Conservation (phyloP, 2,888 invertebrate genomes). For the Pomacea canaliculata region DNA sequence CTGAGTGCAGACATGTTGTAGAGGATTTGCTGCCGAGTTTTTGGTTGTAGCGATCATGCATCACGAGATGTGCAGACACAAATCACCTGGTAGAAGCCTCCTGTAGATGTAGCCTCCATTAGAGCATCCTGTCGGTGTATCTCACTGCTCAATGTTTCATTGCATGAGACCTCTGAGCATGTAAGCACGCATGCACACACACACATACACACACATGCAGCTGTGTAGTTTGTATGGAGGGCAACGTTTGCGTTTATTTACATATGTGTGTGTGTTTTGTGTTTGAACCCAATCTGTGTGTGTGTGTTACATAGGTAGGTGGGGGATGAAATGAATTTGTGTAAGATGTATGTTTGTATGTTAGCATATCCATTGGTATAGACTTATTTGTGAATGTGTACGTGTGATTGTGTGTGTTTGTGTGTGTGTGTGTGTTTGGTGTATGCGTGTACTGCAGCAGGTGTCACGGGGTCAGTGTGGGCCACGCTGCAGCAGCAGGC, state of each 20-base stretch:
- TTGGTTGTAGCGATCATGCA: too few relatives aligned
- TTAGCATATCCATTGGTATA: neutral
- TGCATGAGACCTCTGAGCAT: neutral
- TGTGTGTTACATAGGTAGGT: too few relatives aligned
- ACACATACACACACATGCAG: too few relatives aligned
- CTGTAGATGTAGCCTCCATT: too few relatives aligned
- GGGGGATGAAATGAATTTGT: neutral
- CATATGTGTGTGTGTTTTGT: too few relatives aligned
- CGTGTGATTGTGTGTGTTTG: neutral
- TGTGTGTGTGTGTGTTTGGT: slow-evolving; percentile 5
- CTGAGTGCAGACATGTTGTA: neutral
- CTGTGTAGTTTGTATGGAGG: too few relatives aligned
- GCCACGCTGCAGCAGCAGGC: slow-evolving; percentile 4
- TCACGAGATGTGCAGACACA: too few relatives aligned
- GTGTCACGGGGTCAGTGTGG: slow-evolving; percentile 17
- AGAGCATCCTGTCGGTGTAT: too few relatives aligned
- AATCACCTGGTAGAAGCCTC: too few relatives aligned
- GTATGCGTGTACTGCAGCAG: slow-evolving; percentile 3
- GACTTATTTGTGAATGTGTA: neutral
- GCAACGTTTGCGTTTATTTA: too few relatives aligned
- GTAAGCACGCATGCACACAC: neutral
- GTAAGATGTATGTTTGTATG: neutral
- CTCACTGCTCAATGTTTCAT: too few relatives aligned
- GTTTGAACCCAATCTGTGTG: too few relatives aligned
- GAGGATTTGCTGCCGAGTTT: neutral